A percentile compares a stretch with the other conserved stretches of the same genome.
Evolutionary conservation across 2,113 vertebrate genomes (phyloP).

Genomic region (Pygoscelis antarcticus): DNA sequence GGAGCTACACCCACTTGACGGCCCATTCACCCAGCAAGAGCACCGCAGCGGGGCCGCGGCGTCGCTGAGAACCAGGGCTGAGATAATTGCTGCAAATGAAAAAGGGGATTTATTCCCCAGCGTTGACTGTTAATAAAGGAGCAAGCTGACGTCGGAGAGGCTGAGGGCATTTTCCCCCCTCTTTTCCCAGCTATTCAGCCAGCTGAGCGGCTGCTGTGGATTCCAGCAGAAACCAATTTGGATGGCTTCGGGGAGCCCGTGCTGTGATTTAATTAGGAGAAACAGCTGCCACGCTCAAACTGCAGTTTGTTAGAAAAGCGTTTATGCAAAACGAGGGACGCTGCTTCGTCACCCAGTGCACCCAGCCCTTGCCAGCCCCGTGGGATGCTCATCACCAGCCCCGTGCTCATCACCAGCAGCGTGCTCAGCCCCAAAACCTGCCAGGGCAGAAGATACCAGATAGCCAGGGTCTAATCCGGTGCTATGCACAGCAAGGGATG

Average conservation of each 20-base stretch:
- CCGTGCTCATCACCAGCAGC: not conserved
- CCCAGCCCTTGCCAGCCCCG: not conserved
- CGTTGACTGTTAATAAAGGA: not conserved
- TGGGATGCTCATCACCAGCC: not conserved
- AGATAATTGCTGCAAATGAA: not conserved
- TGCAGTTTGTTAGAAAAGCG: not conserved
- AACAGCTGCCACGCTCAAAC: not conserved
- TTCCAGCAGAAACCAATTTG: slow-evolving; percentile 22
- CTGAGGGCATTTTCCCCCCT: not conserved
- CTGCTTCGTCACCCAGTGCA: not conserved
- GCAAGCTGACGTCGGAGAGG: not conserved
- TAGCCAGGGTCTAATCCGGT: not conserved
- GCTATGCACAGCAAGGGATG: not conserved
- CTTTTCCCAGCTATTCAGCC: not conserved
- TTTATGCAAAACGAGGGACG: not conserved
- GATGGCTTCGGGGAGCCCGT: not conserved
- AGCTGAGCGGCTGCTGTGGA: not conserved
- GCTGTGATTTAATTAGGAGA: not conserved
- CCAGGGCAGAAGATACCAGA: rapidly evolving
- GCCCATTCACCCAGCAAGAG: not conserved
- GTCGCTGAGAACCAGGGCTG: not conserved
- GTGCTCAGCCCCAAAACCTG: not conserved
- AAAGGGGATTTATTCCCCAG: slow-evolving; percentile 8
- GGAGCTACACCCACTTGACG: not conserved
- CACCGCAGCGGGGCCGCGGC: not conserved